phyloP scores from a whole-genome alignment of 1,140 invertebrate genomes.

The Drepana arcuata region DNA sequence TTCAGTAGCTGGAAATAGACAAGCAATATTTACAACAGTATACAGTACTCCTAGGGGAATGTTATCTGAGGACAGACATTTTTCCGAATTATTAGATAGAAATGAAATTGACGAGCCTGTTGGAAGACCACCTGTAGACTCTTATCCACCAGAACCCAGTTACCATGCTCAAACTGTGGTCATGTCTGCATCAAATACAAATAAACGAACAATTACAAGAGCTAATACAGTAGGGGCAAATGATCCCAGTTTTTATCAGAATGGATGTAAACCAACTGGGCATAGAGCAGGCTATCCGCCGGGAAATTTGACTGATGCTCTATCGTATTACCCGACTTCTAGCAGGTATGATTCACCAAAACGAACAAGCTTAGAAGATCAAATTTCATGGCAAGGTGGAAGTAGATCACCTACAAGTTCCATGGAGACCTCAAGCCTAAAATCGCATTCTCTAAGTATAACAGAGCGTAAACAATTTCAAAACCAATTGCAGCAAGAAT shows the following conservation, averaged over 20 bases:
- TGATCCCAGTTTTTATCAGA: slow-evolving; percentile 75
- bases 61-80: slow-evolving; percentile 75
- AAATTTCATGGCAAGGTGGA: slow-evolving; percentile 72
- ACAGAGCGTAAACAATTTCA: slow-evolving; percentile 74
- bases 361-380: slow-evolving; percentile 73
- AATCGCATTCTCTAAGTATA: slow-evolving; percentile 74
- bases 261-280: slow-evolving; percentile 77
- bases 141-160: slow-evolving; percentile 68
- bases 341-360: slow-evolving; percentile 79
- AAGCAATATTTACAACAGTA: slow-evolving; percentile 79
- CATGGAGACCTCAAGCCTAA: slow-evolving; percentile 75
- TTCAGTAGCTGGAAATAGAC: slow-evolving; percentile 80
- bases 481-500: slow-evolving; percentile 72
- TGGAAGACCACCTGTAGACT: slow-evolving; percentile 50
- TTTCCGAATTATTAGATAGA: slow-evolving; percentile 79
- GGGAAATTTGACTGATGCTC: slow-evolving; percentile 81
- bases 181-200: slow-evolving; percentile 49
- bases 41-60: slow-evolving; percentile 78
- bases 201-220: slow-evolving; percentile 55
- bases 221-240: slow-evolving; percentile 73
- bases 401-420: slow-evolving; percentile 75
- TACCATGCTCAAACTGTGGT: slow-evolving; percentile 72
- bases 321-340: slow-evolving; percentile 83
- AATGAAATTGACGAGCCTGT: slow-evolving; percentile 73
- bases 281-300: slow-evolving; percentile 79